Percentiles rank a stretch among this genome's conserved stretches.
Evolutionary conservation across 2,888 invertebrate species (phyloP).

Genomic region (Caenorhabditis sp.): DNA sequence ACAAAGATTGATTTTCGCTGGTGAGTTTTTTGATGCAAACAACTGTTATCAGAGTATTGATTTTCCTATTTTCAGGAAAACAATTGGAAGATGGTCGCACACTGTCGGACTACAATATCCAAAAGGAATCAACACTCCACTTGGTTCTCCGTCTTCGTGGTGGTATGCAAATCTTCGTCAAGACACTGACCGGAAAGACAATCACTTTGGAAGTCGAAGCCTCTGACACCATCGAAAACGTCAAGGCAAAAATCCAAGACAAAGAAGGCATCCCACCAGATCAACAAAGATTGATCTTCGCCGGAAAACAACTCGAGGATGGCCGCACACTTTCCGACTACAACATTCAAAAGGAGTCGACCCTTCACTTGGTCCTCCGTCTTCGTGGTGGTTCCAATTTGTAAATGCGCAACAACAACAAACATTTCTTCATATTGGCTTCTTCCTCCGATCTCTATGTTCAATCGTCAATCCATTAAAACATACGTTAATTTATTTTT

Average conservation of each 20-base stretch:
- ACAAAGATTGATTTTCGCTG: no score
- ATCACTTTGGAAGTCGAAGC: conserved; percentile 73
- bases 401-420: background rate
- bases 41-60: no score
- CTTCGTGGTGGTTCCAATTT: conserved; percentile 32
- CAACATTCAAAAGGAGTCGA: conserved; percentile 37
- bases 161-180: conserved; percentile 91
- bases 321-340: conserved; percentile 56
- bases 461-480: background rate
- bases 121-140: conserved; percentile 59
- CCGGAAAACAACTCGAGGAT: conserved; percentile 52
- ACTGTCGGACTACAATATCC: conserved; percentile 57
- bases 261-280: conserved; percentile 54
- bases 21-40: no score
- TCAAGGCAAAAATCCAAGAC: conserved; percentile 52
- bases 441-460: background rate
- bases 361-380: conserved; percentile 43
- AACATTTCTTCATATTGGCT: background rate
- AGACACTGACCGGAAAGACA: conserved; percentile 86
- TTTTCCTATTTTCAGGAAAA: conserved; percentile 24
- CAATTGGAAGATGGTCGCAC: conserved; percentile 50
- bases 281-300: conserved; percentile 22
- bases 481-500: background rate
- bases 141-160: conserved; percentile 53
- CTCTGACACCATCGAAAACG: conserved; percentile 50